Base-by-base conservation (phyloP, 2,797 vertebrate species). In the Molossus molossus region DNA sequence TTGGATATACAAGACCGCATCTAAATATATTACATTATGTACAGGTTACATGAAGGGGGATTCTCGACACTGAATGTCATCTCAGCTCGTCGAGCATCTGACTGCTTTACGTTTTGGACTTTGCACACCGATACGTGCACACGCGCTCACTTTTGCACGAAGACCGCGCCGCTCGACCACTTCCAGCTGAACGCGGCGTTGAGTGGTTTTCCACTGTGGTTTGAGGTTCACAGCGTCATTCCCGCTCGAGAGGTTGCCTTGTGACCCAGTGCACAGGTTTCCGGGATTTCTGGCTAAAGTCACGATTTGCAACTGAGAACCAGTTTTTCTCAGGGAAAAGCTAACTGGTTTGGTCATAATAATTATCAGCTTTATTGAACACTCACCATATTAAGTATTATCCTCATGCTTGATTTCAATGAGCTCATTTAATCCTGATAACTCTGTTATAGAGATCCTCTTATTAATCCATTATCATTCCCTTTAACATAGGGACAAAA, bases 221-320 rank as follows among this genome's bases (percentile, higher is more conserved):
- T 93, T 81, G 72, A 87, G 60, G 73, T 80, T 89, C 73, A 23
- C 45, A n/a, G 23, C 45, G 17, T 83, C 81, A 9, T 25, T 60
- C 60, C 58, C 21, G 82, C 25, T 86, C 20, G 18, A 73, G 73
- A 10, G 82, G 77, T 73, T 94, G 20, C 57, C 79, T 96, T 65
- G 90, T 83, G 62, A 94, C 76, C 83, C 55, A 40, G 9, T 21
- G 9, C 23, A 77, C 29, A 21, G 7, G 23, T 84, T 92, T 91
- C 80, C 84, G 89, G 58, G 83, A 84, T 75, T 93, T 76, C 80
- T 79, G 60, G n/a, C 75, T 87, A 29, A 96, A 85, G 87, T 95
- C 76, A 82, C 33, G 48, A 40, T 62, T 45, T 75, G 5, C 58
- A 91, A n/a, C 73, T 60, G 75, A 67, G 53, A 37, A 87, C 75